Evolutionary conservation across 1,140 invertebrate species (phyloP).

Genomic region (Andrena cerasifolii): DNA sequence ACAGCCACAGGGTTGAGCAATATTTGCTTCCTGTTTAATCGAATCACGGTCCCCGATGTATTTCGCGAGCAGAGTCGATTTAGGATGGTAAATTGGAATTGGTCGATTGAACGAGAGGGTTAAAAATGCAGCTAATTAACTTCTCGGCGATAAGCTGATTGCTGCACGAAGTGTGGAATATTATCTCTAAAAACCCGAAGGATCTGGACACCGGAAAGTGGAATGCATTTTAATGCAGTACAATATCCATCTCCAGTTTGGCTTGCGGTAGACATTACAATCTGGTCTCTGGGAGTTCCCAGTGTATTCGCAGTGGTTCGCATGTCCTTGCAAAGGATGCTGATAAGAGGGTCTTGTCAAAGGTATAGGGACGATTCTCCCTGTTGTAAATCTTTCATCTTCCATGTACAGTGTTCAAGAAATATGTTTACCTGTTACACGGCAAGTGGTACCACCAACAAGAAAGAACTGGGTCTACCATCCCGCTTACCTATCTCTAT

Average conservation of each 20-base stretch:
- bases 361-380: too few relatives aligned
- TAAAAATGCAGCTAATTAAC: constrained; percentile 6
- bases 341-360: too few relatives aligned
- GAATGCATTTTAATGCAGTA: constrained; percentile 38
- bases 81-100: neutral
- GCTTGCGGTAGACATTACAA: constrained; percentile 58
- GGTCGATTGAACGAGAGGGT: constrained; percentile 10
- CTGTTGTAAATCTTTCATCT: too few relatives aligned
- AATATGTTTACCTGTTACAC: too few relatives aligned
- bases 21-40: constrained; percentile 5
- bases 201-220: too few relatives aligned
- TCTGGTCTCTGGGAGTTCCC: constrained; percentile 55
- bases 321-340: constrained; percentile 22
- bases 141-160: neutral
- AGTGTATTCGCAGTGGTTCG: constrained; percentile 59
- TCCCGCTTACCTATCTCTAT: too few relatives aligned
- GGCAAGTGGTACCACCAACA: too few relatives aligned
- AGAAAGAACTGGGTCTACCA: too few relatives aligned
- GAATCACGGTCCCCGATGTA: neutral
- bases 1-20: too few relatives aligned
- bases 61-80: constrained; percentile 13
- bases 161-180: too few relatives aligned
- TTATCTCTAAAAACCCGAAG: too few relatives aligned
- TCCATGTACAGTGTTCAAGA: too few relatives aligned
- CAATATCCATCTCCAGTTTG: constrained; percentile 19